Conservation (phyloP, 2,888 invertebrate species). For the Uropetala carovei region DNA sequence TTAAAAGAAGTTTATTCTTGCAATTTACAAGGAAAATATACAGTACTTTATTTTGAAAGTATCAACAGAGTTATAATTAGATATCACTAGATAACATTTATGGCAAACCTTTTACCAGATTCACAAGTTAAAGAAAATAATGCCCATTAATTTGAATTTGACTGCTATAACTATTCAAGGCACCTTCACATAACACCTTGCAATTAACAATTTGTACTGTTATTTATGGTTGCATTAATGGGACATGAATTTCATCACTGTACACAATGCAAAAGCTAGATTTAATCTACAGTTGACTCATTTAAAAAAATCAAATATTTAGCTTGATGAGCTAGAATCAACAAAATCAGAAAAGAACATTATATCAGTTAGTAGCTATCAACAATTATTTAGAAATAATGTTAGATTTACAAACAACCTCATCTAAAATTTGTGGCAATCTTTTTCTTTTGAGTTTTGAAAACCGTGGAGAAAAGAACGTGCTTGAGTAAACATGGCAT, state of each 20-base stretch:
- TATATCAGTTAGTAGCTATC: conserved; percentile 60
- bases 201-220: conserved; percentile 61
- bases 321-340: conserved; percentile 52
- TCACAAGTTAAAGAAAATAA: conserved; percentile 54
- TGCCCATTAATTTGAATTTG: conserved; percentile 55
- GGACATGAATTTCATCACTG: conserved; percentile 44
- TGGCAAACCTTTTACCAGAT: conserved; percentile 58
- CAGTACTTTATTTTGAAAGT: conserved; percentile 53
- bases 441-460: conserved; percentile 23
- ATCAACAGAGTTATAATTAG: conserved; percentile 38
- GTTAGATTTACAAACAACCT: conserved; percentile 61
- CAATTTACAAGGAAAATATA: conserved; percentile 63
- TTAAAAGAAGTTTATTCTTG: conserved; percentile 56
- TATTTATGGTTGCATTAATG: conserved; percentile 58
- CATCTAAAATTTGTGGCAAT: conserved; percentile 12
- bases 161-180: conserved; percentile 57
- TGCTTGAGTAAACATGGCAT: conserved; percentile 34
- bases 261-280: conserved; percentile 13
- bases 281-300: conserved; percentile 38
- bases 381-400: conserved; percentile 52
- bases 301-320: conserved; percentile 38
- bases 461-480: conserved; percentile 39
- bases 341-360: conserved; percentile 44
- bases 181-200: conserved; percentile 61
- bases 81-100: conserved; percentile 55